Evolutionary conservation across 2,888 invertebrate genomes (phyloP).

Genomic region (Dynastes grantii): DNA sequence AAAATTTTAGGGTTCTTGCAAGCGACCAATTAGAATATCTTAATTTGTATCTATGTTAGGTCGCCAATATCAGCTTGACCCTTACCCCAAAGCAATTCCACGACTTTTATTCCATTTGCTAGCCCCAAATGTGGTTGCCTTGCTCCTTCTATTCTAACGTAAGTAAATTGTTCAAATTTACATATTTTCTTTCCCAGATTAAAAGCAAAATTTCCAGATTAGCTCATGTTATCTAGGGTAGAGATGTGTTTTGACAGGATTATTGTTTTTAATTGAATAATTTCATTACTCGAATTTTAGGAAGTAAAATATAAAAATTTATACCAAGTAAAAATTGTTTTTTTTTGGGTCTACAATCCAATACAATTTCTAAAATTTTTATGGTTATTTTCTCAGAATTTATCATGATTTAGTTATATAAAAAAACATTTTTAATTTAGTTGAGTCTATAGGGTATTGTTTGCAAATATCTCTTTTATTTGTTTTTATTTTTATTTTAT

Average conservation of each 20-base stretch:
- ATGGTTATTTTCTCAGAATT: too few relatives aligned
- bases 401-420: too few relatives aligned
- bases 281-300: too few relatives aligned
- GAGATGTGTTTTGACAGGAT: not conserved
- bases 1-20: slow-evolving; percentile 46
- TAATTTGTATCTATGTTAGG: slow-evolving; percentile 78
- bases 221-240: not conserved
- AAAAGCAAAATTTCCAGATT: slow-evolving; percentile 20
- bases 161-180: slow-evolving; percentile 33
- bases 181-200: slow-evolving; percentile 45
- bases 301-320: too few relatives aligned
- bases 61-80: slow-evolving; percentile 71
- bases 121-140: slow-evolving; percentile 40
- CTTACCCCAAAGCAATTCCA: slow-evolving; percentile 67
- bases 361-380: too few relatives aligned
- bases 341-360: too few relatives aligned
- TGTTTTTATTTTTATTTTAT: too few relatives aligned
- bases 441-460: too few relatives aligned
- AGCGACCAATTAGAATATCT: slow-evolving; percentile 78
- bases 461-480: too few relatives aligned
- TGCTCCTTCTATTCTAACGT: not conserved
- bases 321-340: too few relatives aligned
- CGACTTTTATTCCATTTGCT: slow-evolving; percentile 66
- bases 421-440: too few relatives aligned
- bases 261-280: not conserved